Evolutionary conservation across 2,113 vertebrate species (phyloP), one percentile per base, ranked within the genome.

Genomic region (Leptobrachium ailaonicum): DNA sequence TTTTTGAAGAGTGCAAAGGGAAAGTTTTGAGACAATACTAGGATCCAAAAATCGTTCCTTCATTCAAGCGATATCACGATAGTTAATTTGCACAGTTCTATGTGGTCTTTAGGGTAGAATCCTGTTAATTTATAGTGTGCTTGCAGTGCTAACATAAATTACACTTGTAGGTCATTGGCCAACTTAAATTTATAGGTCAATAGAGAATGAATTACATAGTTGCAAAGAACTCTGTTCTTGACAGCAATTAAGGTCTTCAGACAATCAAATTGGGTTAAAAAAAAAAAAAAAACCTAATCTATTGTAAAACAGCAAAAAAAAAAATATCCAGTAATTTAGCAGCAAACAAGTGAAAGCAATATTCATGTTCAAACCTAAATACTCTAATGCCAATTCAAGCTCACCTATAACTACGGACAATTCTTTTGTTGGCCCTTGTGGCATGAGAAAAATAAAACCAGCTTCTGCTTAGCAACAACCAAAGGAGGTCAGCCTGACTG

Each of bases 291-390:
- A 41, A 75, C 64, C 60, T 71, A 68, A 66, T 32, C 41, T 62
- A 45, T 54, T 44, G 41, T 71, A 78, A 62, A 62, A 32, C 44
- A 53, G 44, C n/a, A 32, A 60, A 60, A 60, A 8, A 60, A 12
- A 60, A 60, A 2, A 54, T 50, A 3, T 41, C 43, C 77, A 43
- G 12, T 71, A 43, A 43, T 41, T 53, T 72, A 72, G 77, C 77
- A 79, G 69, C 77, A 79, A 72, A 64, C 42, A 7, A 43, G 47
- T 72, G 2, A 4, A 32, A 42, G 62, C 32, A 64, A 5, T 13
- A 41, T 45, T 64, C 13, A 45, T 12, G 76, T 79, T 42, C 43
- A 45, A 71, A 79, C 45, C 32, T 41, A 71, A 6, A 72, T 20
- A 72, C 70, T 40, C 14, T 44, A 54, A 47, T 45, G 68, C 68